Evolutionary conservation across 2,797 vertebrate genomes (phyloP).

Genomic region (Gila robusta): DNA sequence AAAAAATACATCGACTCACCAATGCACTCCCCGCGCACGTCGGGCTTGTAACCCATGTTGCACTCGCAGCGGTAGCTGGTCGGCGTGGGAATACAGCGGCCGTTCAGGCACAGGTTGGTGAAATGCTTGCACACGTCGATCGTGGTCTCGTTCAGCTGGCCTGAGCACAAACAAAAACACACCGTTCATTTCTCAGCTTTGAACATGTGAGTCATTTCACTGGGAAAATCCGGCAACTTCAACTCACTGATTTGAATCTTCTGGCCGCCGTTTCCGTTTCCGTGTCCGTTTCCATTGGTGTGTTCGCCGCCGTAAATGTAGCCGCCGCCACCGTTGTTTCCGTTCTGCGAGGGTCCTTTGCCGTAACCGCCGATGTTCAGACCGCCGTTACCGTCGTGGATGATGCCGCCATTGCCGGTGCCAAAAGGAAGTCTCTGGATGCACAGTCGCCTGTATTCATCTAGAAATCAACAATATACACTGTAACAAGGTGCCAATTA

Average conservation of each 20-base stretch:
- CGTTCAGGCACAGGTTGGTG: constrained; percentile 95
- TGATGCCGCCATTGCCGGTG: constrained; percentile 75
- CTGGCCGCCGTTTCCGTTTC: constrained; percentile 48
- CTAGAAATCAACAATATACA: constrained; percentile 69
- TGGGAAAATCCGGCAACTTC: neutral
- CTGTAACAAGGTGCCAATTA: neutral
- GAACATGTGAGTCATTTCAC: neutral
- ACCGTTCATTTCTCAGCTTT: neutral
- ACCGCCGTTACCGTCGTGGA: constrained; percentile 59
- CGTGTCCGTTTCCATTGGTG: constrained; percentile 48
- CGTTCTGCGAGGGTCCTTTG: constrained; percentile 68
- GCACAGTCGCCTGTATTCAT: constrained; percentile 89
- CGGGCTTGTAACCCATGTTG: constrained; percentile 98
- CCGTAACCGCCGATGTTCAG: constrained; percentile 68
- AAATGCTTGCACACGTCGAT: constrained; percentile 97
- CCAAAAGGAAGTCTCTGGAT: constrained; percentile 85
- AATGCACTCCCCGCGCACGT: constrained; percentile 91
- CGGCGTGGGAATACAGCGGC: constrained; percentile 93
- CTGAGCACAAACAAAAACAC: constrained; percentile 12
- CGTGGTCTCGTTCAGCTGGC: constrained; percentile 81
- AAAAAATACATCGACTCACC: constrained; percentile 73
- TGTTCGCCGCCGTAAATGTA: constrained; percentile 68
- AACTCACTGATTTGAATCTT: constrained; percentile 57
- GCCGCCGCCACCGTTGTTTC: constrained; percentile 59
- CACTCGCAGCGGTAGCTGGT: constrained; percentile 97